Evolutionary conservation across 2,797 vertebrate genomes (phyloP), one percentile per base, ranked within the genome.

Genomic region (Poeciliopsis presidionis): DNA sequence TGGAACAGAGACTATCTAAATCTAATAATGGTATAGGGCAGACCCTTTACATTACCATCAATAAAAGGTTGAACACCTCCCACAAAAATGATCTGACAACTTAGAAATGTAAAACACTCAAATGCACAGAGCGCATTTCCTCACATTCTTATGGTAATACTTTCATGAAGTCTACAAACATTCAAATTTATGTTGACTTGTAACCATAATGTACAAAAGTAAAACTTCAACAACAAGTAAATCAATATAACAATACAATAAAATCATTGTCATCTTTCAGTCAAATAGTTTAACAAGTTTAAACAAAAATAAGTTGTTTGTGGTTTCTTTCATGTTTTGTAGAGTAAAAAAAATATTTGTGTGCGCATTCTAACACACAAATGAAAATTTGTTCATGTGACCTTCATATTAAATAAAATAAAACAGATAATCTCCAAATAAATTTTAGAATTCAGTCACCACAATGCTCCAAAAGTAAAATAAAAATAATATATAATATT

Each of bases 111-210:
- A 75, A 71, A 53, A 79, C 75, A 86, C 61, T 78, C 41, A 81
- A 87, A 84, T 45, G 28, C 47, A 84, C 71, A 70, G 74, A 63
- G 74, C 63, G 2, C 76, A 81, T 77, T 85, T 80, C 18, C 82
- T 91, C 87, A 94, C 93, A 95, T 95, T 95, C 91, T 88, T 85
- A 18, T 65, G 77, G 80, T 82, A 80, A 80, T 94, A 95, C 94
- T 94, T 95, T 95, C 93, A 95, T 86, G 69, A 89, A 85, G 92
- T 94, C 93, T 93, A 72, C 65, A 67, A 87, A 93, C 91, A 94
- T 95, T 95, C 94, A 84, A 55, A 83, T 83, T 53, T 75, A 61
- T 49, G 84, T 22, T 61, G 41, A 28, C 41, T 9, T 45, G 22
- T 25, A 43, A 45, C 41, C 25, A 46, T 45, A 20, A 59, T 59